Conservation (phyloP, 2,888 invertebrate species). For the Ophion costatus region DNA sequence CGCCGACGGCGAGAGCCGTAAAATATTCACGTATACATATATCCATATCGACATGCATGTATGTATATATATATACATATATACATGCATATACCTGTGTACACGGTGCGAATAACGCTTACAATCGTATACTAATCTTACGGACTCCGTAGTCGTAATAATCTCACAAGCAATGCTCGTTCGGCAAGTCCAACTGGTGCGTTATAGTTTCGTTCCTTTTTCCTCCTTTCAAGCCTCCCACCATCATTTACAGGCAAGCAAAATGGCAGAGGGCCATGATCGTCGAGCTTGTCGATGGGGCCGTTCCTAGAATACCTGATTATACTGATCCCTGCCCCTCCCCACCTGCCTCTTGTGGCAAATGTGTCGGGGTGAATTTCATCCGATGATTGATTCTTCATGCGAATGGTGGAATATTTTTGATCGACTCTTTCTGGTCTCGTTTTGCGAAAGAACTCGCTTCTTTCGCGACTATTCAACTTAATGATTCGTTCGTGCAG, state of each 20-base stretch:
- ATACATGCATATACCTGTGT: background rate
- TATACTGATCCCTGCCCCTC: background rate
- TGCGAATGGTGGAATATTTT: background rate
- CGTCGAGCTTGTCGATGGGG: slow-evolving; percentile 8
- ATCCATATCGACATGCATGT: background rate
- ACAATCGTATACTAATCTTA: slow-evolving; percentile 6
- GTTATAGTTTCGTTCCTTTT: slow-evolving; percentile 28
- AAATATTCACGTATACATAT: slow-evolving; percentile 74
- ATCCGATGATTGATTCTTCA: background rate
- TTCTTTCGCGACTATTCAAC: too few relatives aligned
- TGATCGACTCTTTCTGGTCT: background rate
- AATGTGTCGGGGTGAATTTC: background rate
- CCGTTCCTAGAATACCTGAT: slow-evolving; percentile 20
- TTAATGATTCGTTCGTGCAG: too few relatives aligned
- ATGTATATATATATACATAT: background rate
- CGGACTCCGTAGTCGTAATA: slow-evolving; percentile 26
- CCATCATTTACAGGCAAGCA: slow-evolving; percentile 40
- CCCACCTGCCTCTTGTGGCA: background rate
- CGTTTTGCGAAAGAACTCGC: too few relatives aligned
- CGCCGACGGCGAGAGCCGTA: slow-evolving; percentile 71
- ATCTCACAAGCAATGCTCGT: slow-evolving; percentile 53
- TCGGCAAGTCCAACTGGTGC: slow-evolving; percentile 43
- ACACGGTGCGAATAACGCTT: slow-evolving; percentile 22
- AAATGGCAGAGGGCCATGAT: slow-evolving; percentile 51
- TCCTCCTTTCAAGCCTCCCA: slow-evolving; percentile 16